Evolutionary conservation across 2,113 vertebrate genomes (phyloP).

Genomic region (Odobenus rosmarus): DNA sequence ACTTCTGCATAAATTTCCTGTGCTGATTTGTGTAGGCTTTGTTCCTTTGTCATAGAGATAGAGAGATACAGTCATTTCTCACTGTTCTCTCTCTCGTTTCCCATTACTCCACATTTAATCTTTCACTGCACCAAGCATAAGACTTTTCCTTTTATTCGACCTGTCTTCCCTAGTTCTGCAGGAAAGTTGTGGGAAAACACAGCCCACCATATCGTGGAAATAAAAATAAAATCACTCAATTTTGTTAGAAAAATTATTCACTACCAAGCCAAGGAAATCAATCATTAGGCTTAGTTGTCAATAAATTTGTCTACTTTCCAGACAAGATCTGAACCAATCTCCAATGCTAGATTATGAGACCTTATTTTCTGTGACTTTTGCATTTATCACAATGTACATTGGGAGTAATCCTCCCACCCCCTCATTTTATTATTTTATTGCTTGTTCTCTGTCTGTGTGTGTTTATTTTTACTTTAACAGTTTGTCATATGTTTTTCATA

Average conservation of each 20-base stretch:
- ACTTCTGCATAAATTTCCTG: rapidly evolving
- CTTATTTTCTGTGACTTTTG: background rate
- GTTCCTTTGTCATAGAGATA: background rate
- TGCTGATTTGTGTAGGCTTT: background rate
- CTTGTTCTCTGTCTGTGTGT: background rate
- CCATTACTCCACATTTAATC: background rate
- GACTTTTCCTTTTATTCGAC: background rate
- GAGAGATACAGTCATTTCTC: background rate
- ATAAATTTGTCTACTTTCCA: background rate
- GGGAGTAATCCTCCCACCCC: background rate
- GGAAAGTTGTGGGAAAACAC: background rate
- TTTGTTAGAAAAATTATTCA: background rate
- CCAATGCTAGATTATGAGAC: background rate
- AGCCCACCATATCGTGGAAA: background rate
- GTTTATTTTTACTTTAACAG: background rate
- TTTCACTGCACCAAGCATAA: background rate
- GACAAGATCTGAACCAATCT: background rate
- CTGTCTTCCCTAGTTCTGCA: background rate
- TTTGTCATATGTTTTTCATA: background rate
- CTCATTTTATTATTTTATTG: background rate
- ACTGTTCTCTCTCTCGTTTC: background rate
- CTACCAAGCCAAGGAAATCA: background rate
- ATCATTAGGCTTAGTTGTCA: background rate
- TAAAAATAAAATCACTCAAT: background rate
- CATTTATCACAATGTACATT: background rate